Percentiles rank a stretch among this genome's conserved stretches.
Evolutionary conservation across 2,113 vertebrate genomes (phyloP).

Genomic region (Clinocottus analis): DNA sequence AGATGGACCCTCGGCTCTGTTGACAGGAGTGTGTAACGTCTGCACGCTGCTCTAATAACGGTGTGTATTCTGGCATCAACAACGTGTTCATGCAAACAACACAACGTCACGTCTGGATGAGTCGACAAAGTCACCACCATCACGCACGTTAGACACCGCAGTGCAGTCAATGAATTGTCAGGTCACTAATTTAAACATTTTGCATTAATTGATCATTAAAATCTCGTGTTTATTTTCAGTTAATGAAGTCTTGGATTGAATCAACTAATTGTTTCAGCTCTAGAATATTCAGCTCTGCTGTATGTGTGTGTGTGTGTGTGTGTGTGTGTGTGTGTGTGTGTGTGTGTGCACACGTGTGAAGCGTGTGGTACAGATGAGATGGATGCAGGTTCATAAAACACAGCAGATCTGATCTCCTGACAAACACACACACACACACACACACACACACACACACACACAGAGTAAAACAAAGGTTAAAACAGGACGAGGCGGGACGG

Average conservation of each 20-base stretch:
- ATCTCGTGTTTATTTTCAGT: background rate
- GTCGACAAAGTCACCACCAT: too few species aligned
- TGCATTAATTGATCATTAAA: background rate
- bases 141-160: too few species aligned
- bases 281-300: background rate
- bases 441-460: background rate
- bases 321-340: too few species aligned
- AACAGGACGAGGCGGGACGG: conserved; percentile 65
- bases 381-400: background rate
- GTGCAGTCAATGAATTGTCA: background rate
- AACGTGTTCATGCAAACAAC: too few species aligned
- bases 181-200: background rate
- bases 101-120: background rate
- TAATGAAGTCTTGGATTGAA: background rate
- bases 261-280: background rate
- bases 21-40: too few species aligned
- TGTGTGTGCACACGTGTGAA: too few species aligned
- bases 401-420: conserved; percentile 27
- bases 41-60: too few species aligned
- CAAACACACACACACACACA: too few species aligned
- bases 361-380: background rate
- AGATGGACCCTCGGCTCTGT: too few species aligned
- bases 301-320: too few species aligned
- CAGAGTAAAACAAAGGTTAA: too few species aligned
- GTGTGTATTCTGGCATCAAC: too few species aligned